A percentile compares a stretch with the other conserved stretches of the same genome.
Evolutionary conservation across 2,888 invertebrate genomes (phyloP).

Genomic region (Plusia festucae): DNA sequence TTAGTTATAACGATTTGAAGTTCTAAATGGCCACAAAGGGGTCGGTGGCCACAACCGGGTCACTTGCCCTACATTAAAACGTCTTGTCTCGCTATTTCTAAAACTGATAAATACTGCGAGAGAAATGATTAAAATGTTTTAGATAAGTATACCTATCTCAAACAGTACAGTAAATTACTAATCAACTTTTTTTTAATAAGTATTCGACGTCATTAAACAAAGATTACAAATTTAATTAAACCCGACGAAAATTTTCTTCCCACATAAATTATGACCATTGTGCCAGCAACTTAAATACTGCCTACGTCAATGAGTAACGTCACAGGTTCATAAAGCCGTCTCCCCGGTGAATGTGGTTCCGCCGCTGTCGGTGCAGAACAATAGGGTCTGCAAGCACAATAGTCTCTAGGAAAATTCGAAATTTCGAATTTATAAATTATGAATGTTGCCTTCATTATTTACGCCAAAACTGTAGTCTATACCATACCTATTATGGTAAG

Average conservation of each 20-base stretch:
- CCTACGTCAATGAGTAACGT: constrained; percentile 16
- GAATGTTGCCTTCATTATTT: constrained; percentile 12
- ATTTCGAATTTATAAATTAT: constrained; percentile 32
- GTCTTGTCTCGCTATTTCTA: too few relatives aligned
- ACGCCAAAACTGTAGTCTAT: neutral
- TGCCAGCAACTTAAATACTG: constrained; percentile 5
- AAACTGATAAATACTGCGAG: too few relatives aligned
- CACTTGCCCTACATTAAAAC: too few relatives aligned
- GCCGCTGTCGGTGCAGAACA: constrained; percentile 27
- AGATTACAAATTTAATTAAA: constrained; percentile 8
- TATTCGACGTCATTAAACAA: too few relatives aligned
- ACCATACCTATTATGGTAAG: too few relatives aligned
- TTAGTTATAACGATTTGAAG: too few relatives aligned
- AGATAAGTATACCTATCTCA: too few relatives aligned
- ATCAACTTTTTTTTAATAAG: neutral
- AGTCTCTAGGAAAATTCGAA: constrained; percentile 60
- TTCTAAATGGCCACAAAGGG: too few relatives aligned
- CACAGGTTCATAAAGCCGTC: constrained; percentile 24
- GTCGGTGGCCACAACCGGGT: too few relatives aligned
- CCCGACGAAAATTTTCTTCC: neutral
- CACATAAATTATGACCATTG: constrained; percentile 12
- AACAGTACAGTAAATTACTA: too few relatives aligned
- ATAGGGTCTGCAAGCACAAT: constrained; percentile 35
- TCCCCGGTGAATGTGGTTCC: constrained; percentile 27
- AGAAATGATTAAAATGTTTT: too few relatives aligned